These are phyloP conservation scores for Numida meleagris DNA, from an alignment of 2,113 vertebrate species.

Conservation along the genomic window DNA sequence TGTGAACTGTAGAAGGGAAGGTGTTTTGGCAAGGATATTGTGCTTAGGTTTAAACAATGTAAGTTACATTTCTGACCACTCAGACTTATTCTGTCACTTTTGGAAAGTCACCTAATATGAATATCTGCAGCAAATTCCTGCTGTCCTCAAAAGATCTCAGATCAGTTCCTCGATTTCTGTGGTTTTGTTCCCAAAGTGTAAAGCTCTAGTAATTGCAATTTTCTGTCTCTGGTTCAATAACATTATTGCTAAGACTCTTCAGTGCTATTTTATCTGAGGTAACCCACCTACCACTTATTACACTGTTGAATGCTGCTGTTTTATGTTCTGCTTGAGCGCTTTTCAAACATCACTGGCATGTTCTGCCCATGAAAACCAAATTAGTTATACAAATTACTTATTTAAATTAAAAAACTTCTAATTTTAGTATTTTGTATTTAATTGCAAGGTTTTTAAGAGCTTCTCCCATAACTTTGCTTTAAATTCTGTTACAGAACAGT, in stretches of 20 bases:
- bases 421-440: neutral
- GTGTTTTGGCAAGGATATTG: neutral
- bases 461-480: neutral
- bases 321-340: neutral
- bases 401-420: no score
- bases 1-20: neutral
- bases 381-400: neutral
- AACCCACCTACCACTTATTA: neutral
- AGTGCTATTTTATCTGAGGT: neutral
- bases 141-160: neutral
- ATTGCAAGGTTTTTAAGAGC: neutral
- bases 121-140: neutral
- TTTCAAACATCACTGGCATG: neutral
- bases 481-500: neutral
- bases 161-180: neutral
- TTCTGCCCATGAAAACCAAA: neutral
- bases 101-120: neutral
- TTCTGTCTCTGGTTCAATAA: neutral
- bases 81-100: neutral
- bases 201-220: neutral
- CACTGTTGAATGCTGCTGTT: neutral
- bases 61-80: neutral
- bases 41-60: neutral
- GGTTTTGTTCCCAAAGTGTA: neutral
- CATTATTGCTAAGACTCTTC: neutral